Conservation (phyloP, 2,113 vertebrate genomes). For the Hymenochirus boettgeri region DNA sequence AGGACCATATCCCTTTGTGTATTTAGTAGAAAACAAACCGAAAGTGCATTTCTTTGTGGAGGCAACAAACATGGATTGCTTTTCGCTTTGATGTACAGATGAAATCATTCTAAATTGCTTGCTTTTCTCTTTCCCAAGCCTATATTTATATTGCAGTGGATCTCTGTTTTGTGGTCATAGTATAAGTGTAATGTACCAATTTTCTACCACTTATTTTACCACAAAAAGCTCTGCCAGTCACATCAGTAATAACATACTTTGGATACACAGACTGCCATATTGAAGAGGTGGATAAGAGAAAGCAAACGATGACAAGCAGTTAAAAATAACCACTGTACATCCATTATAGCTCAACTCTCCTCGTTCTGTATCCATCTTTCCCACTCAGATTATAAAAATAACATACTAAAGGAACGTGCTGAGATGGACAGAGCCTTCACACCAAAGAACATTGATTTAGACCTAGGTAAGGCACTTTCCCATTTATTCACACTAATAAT, state of each 20-base stretch:
- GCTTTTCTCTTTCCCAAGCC: background rate
- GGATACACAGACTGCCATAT: conserved; percentile 4
- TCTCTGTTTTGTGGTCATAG: background rate
- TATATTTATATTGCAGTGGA: background rate
- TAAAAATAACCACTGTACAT: conserved; percentile 14
- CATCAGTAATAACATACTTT: conserved; percentile 1
- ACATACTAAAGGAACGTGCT: conserved; percentile 82
- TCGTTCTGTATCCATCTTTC: conserved; percentile 15
- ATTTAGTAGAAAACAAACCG: too few relatives aligned
- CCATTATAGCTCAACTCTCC: background rate
- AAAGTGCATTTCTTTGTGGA: too few relatives aligned
- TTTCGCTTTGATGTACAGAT: background rate
- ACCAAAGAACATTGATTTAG: conserved; percentile 81
- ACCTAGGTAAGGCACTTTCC: conserved; percentile 71
- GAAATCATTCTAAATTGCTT: background rate
- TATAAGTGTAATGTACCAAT: background rate
- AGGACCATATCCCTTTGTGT: too few relatives aligned
- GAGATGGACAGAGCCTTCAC: conserved; percentile 63
- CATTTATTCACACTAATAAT: conserved; percentile 21
- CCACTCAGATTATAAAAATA: conserved; percentile 87
- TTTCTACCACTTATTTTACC: background rate
- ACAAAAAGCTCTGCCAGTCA: background rate
- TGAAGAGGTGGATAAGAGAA: background rate
- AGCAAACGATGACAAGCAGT: background rate
- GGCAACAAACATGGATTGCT: background rate